Evolutionary conservation across 2,797 vertebrate species (phyloP), one percentile per base, ranked within the genome.

Genomic region (Knipowitschia caucasica): DNA sequence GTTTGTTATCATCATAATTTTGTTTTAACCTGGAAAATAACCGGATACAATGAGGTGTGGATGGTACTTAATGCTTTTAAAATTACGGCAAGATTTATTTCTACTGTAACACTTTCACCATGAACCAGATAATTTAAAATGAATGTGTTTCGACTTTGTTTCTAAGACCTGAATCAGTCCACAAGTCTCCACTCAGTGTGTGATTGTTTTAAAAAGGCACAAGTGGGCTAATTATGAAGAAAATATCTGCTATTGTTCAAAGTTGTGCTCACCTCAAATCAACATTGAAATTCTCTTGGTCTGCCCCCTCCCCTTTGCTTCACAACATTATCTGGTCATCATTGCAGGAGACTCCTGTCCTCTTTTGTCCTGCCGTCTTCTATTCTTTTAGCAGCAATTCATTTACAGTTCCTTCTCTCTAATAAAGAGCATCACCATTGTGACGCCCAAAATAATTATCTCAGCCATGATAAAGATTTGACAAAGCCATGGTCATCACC

Each of bases 151-250:
- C 21, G 10, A 55, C 64, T 18, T 26, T 23, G 2, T 20, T 50
- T 63, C 30, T 26, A 24, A 54, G 49, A 53, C 54, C 53, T 42
- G 34, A 50, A 56, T 27, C 42, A 60, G 42, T 60, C 61, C 36
- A 53, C 33, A 30, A 51, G 21, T 69, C 64, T 35, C 35, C 33
- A 50, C 26, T 7, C 27, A 65, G 54, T 50, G 64, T 70, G 39
- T 56, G 43, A 66, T 73, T 76, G 57, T 73, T 77, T n/a, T 53
- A 78, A 80, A 77, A 77, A 77, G 78, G 52, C 26, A 76, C 12
- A 49, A 31, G 30, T 63, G 17, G 1, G 27, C 46, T 69, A 70
- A 77, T 74, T 68, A 59, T 77, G 43, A 80, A 80, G 68, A 73
- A 77, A 58, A 69, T 50, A 75, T 66, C 3, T 3, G 0, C 43